phyloP scores from a whole-genome alignment of 2,113 vertebrate species.

The Hemichromis elongatus region DNA sequence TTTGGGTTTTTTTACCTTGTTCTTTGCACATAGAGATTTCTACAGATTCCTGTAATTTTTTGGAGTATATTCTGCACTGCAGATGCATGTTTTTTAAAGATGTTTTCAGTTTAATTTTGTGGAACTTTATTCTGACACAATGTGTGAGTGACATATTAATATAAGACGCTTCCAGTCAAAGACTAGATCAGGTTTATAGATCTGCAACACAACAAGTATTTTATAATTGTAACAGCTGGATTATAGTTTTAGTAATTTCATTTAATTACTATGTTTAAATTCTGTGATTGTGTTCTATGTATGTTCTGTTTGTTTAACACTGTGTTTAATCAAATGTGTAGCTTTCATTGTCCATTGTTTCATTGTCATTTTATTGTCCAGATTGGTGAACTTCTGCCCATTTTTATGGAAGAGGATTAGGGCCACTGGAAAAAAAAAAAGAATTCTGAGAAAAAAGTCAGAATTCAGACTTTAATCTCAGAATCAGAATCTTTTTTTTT shows the following conservation, averaged over 20 bases:
- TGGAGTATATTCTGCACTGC: neutral
- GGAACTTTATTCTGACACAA: neutral
- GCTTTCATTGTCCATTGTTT: no score
- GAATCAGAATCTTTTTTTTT: no score
- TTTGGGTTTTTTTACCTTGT: neutral
- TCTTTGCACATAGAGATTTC: neutral
- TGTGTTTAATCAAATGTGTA: neutral
- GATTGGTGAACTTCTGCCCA: neutral
- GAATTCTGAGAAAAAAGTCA: no score
- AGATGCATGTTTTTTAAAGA: neutral
- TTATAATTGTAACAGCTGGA: neutral
- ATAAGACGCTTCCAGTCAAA: slow-evolving; percentile 77
- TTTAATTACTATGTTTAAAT: neutral
- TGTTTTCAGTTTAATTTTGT: no score
- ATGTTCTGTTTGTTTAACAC: rapidly evolving
- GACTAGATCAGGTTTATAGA: slow-evolving; percentile 66
- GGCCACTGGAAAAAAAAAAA: no score
- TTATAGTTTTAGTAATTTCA: neutral
- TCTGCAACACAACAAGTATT: neutral
- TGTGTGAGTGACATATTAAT: neutral
- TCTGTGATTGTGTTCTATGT: neutral
- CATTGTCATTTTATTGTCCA: neutral
- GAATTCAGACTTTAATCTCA: no score
- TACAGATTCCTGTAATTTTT: neutral
- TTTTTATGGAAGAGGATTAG: no score